Conservation (phyloP, 2,888 invertebrate genomes). For the Stenurella melanura region DNA sequence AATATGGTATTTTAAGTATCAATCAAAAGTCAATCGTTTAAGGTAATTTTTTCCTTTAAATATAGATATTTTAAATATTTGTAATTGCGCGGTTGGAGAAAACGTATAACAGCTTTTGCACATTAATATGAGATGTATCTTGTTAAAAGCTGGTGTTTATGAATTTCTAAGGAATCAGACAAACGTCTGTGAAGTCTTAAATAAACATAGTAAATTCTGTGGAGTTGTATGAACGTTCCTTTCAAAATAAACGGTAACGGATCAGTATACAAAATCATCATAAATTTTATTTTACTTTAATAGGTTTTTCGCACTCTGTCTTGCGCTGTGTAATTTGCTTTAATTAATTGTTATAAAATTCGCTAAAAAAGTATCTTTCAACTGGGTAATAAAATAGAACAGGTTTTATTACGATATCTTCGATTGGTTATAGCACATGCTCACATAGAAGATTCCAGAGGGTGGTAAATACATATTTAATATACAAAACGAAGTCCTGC, state of each 20-base stretch:
- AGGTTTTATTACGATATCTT: too few species aligned
- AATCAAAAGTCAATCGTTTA: background rate
- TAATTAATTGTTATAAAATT: background rate
- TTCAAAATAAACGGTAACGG: constrained; percentile 16
- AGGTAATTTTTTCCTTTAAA: background rate
- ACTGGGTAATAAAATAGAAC: too few species aligned
- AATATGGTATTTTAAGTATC: too few species aligned
- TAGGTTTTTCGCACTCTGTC: constrained; percentile 10
- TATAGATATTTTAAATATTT: background rate
- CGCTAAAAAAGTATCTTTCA: too few species aligned
- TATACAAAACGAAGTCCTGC: too few species aligned
- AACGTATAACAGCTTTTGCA: background rate
- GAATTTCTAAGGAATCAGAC: constrained; percentile 15
- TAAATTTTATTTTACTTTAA: constrained; percentile 30
- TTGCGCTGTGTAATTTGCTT: background rate
- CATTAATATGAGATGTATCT: constrained; percentile 8
- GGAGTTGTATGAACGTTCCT: constrained; percentile 28
- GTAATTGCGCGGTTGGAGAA: background rate
- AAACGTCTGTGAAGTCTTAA: constrained; percentile 25
- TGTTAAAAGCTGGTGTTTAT: constrained; percentile 13
- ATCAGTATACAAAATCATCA: constrained; percentile 35
- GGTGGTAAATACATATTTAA: too few species aligned
- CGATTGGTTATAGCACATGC: too few species aligned
- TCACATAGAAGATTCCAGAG: too few species aligned
- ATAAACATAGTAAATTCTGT: constrained; percentile 33